Evolutionary conservation across 2,888 invertebrate genomes (phyloP), one percentile per base, ranked within the genome.

Genomic region (Ormyrus nitidulus): DNA sequence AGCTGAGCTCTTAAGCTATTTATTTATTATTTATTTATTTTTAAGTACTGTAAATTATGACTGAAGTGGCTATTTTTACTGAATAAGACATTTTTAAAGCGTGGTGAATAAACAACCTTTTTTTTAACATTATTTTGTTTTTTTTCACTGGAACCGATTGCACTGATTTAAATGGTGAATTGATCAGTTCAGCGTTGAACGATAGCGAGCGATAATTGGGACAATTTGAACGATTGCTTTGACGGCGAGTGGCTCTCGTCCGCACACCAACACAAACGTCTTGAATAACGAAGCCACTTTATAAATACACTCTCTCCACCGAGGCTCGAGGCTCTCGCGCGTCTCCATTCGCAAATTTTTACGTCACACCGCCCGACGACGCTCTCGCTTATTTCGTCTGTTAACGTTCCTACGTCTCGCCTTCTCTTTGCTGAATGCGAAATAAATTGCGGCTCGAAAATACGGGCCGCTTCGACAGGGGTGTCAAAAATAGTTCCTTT

Each of bases 321-420:
- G 4, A 34, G 34, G 34, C 48, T 19, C 61, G 49, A 54, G 48
- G 48, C 61, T 49, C 34, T 13, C 74, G 74, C 10, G 65, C 46
- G 46, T 34, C 62, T 77, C 70, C 70, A 64, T 77, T 70, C 51
- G 77, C 64, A 58, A 71, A 77, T 77, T 77, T 77, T 71, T 71
- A 69, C 68, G 65, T 70, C 65, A 46, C 56, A 4, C 34, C 34
- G 34, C 4, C 34, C 34, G 34, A 34, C 34, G 34, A 34, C 34
- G 34, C 34, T 56, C 49, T 64, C 19, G 65, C 49, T 62, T 62
- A 61, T 69, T 62, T 75, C 58, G 48, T 48, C 61, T 62, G 48
- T 62, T 11, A 59, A 49, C 34, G 6, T 51, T 49, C 8, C 19
- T 58, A 34, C 59, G 49, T 7, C 46, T 56, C 58, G 49, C 5